phyloP scores from a whole-genome alignment of 2,113 vertebrate genomes.

The Tragelaphus buxtoni region DNA sequence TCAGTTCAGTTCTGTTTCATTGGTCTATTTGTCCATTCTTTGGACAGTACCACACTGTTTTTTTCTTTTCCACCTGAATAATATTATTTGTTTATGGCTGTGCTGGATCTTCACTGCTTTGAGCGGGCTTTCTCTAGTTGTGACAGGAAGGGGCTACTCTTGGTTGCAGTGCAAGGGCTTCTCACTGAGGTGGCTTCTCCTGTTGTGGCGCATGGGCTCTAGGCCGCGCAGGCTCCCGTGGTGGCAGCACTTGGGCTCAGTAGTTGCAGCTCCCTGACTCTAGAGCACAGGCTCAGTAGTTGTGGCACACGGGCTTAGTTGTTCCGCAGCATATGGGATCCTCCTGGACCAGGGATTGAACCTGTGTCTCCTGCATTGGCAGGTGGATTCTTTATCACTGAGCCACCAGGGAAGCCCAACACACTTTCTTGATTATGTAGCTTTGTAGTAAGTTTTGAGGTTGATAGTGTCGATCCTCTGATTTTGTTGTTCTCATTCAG shows the following conservation, averaged over 20 bases:
- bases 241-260: neutral
- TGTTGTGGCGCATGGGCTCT: neutral
- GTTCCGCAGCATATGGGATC: neutral
- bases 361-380: neutral
- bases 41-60: neutral
- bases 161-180: neutral
- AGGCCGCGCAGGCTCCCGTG: accelerated
- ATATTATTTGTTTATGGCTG: neutral
- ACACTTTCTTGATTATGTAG: neutral
- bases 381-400: neutral
- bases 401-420: neutral
- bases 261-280: neutral
- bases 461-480: neutral
- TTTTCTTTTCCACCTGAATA: neutral
- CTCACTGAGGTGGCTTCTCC: neutral
- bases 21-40: neutral
- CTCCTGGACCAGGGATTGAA: neutral
- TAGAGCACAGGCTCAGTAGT: neutral
- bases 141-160: neutral
- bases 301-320: neutral
- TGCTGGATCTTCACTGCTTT: neutral
- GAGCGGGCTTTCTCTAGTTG: neutral
- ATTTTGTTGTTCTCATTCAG: neutral
- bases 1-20: neutral
- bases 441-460: neutral